Evolutionary conservation across 1,140 invertebrate genomes (phyloP).

Genomic region (Rhagoletis pomonella): DNA sequence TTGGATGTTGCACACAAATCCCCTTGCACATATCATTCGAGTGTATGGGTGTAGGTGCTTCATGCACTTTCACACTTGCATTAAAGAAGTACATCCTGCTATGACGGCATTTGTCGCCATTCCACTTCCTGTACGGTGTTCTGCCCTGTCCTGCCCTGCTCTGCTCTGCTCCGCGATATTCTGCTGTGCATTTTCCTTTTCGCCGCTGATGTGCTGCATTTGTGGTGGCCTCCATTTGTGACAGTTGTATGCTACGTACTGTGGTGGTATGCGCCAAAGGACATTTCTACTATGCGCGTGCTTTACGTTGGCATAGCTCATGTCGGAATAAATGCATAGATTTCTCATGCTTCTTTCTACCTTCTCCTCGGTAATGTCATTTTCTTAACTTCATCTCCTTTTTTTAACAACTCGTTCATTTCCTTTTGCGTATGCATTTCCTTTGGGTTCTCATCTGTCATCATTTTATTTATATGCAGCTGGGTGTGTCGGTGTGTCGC

Average conservation of each 20-base stretch:
- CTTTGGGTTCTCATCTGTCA: neutral
- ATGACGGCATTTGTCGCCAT: neutral
- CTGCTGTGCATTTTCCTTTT: neutral
- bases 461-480: neutral
- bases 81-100: constrained; percentile 47
- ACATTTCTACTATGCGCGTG: neutral
- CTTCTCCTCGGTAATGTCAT: constrained; percentile 10
- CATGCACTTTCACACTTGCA: neutral
- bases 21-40: neutral
- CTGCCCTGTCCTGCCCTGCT: neutral
- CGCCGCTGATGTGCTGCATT: neutral
- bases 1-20: neutral
- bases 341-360: neutral
- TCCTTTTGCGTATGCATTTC: constrained; percentile 4
- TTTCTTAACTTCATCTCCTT: neutral
- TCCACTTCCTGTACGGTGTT: neutral
- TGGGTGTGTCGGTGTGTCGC: neutral
- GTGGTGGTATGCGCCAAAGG: neutral
- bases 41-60: neutral
- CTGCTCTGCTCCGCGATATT: neutral
- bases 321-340: neutral
- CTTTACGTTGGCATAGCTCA: neutral
- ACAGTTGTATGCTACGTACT: neutral
- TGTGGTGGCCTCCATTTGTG: constrained; percentile 26
- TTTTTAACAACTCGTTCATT: neutral